Evolutionary conservation across 1,140 invertebrate species (phyloP).

Genomic region (Achroia grisella): DNA sequence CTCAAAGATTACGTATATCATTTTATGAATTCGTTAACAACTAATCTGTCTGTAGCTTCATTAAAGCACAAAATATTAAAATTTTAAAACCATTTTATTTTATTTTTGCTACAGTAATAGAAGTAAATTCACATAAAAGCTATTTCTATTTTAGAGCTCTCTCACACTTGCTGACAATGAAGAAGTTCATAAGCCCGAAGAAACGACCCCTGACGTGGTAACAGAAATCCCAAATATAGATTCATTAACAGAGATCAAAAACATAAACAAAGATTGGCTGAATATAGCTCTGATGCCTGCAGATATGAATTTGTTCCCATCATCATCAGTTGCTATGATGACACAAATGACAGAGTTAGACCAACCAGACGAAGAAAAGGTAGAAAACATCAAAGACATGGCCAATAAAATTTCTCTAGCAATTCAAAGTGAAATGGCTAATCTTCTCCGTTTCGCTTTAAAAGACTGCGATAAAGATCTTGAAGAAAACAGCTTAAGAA

Average conservation of each 20-base stretch:
- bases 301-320: constrained; percentile 22
- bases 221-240: constrained; percentile 11
- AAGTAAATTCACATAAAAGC: neutral
- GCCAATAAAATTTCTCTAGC: constrained; percentile 41
- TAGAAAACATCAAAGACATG: constrained; percentile 55
- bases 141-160: constrained; percentile 19
- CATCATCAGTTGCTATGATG: constrained; percentile 45
- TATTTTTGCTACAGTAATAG: too few species aligned
- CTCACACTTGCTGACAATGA: constrained; percentile 18
- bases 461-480: constrained; percentile 21
- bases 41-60: too few species aligned
- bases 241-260: constrained; percentile 18
- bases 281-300: constrained; percentile 25
- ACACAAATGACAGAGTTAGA: constrained; percentile 35
- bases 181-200: constrained; percentile 8
- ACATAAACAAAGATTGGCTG: constrained; percentile 34
- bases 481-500: constrained; percentile 28
- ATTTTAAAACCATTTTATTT: too few species aligned
- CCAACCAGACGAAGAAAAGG: constrained; percentile 48
- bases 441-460: constrained; percentile 42
- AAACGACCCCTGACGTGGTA: constrained; percentile 13
- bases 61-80: too few species aligned
- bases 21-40: too few species aligned
- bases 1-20: too few species aligned
- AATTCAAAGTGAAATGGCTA: constrained; percentile 49